Evolutionary conservation across 2,113 vertebrate genomes (phyloP).

Genomic region (Engystomops pustulosus): DNA sequence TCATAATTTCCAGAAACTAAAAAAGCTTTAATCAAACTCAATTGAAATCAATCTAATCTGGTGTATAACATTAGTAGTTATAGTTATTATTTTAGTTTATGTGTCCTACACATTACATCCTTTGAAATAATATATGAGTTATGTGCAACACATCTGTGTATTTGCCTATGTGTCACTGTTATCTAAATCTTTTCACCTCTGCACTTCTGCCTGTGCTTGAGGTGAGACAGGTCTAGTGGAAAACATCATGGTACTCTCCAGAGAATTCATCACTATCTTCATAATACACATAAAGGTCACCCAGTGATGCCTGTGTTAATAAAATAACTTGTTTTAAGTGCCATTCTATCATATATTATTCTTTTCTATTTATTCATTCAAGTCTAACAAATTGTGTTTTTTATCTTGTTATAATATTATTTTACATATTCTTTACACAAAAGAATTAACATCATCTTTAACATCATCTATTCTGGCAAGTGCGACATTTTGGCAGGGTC

Average conservation of each 20-base stretch:
- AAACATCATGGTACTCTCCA: slow-evolving; percentile 49
- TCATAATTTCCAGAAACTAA: neutral
- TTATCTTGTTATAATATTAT: too few species aligned
- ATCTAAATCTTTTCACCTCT: slow-evolving; percentile 59
- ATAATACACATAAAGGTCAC: slow-evolving; percentile 55
- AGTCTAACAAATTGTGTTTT: too few species aligned
- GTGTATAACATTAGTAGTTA: too few species aligned
- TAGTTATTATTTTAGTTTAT: neutral
- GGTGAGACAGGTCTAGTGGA: slow-evolving; percentile 59
- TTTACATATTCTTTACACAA: too few species aligned
- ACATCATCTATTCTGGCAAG: too few species aligned
- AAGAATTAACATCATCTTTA: too few species aligned
- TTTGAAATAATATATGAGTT: slow-evolving; percentile 28
- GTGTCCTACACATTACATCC: slow-evolving; percentile 2
- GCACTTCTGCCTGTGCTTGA: slow-evolving; percentile 49
- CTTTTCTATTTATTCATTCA: neutral
- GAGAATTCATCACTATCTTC: slow-evolving; percentile 52
- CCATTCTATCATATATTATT: neutral
- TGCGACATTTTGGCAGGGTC: too few species aligned
- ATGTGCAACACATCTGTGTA: slow-evolving; percentile 47
- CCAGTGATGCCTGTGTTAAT: slow-evolving; percentile 37
- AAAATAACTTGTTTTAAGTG: slow-evolving; percentile 9
- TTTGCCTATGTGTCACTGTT: slow-evolving; percentile 35
- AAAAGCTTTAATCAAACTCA: neutral
- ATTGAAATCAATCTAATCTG: neutral